Conservation (phyloP, 1,140 invertebrate species). For the Papilio polytes region DNA sequence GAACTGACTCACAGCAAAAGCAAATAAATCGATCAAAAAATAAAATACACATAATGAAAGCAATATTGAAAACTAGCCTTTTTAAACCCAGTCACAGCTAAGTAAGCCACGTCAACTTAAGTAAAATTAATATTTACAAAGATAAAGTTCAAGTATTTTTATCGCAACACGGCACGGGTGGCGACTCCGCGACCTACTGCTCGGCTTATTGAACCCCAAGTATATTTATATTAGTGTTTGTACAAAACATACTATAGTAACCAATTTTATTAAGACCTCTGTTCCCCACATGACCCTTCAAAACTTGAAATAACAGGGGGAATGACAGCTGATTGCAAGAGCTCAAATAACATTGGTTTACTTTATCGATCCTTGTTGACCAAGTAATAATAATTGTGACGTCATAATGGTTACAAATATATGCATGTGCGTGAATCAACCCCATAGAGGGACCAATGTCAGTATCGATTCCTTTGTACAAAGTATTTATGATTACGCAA, state of each 20-base stretch:
- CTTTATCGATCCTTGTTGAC: conserved; percentile 64
- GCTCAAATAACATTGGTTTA: conserved; percentile 57
- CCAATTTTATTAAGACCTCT: conserved; percentile 55
- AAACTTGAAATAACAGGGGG: conserved; percentile 47
- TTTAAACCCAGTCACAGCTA: conserved; percentile 42
- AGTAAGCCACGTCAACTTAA: conserved; percentile 38
- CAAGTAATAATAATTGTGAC: conserved; percentile 70
- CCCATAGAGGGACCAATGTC: conserved; percentile 60
- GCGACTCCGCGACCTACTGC: conserved; percentile 62
- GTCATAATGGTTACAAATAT: conserved; percentile 64
- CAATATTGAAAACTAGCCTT: neutral
- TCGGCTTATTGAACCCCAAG: conserved; percentile 43
- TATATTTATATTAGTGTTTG: conserved; percentile 42
- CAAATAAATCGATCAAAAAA: neutral
- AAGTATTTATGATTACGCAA: conserved; percentile 10
- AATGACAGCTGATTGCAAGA: conserved; percentile 55
- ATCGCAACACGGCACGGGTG: conserved; percentile 63
- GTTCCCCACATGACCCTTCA: conserved; percentile 52
- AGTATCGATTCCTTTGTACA: conserved; percentile 45
- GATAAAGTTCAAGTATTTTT: conserved; percentile 56
- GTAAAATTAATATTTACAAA: conserved; percentile 46
- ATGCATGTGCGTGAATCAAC: conserved; percentile 60
- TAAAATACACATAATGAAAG: neutral
- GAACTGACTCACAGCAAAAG: neutral
- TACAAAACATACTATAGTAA: conserved; percentile 46